Base-by-base conservation (phyloP, 1,140 invertebrate genomes). In the Archivesica marissinica region DNA sequence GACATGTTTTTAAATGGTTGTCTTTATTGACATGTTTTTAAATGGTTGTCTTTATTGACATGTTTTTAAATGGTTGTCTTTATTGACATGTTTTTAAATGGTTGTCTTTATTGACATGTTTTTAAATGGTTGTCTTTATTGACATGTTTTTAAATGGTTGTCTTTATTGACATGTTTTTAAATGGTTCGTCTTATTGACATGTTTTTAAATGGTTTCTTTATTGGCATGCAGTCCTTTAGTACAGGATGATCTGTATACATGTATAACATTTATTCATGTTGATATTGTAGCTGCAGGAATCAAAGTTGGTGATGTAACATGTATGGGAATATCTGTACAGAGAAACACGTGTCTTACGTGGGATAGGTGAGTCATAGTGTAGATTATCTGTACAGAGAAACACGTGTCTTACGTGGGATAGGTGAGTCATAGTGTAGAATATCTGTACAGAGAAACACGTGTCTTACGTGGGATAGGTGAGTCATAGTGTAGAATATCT, bases 321-420 rank as follows among this genome's bases (percentile, higher is more conserved):
- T 96, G 96, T 61, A 94, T 99, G 85, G 98, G 97, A 1, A 97
- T 99, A 88, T 97, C 97, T 0, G 97, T 97, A 0, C 97, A 98
- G 94, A 95, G 98, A 84, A 95, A 96, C 56, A 97, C 97, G 30
- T 98, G 99, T 92, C 95, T 97, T 0, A 98, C 97, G 20, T 99
- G 98, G 98, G 96, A 98, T 89, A 94, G 91, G 94, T 94, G 87
- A 85, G 20, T 4, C 3, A 4, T 54, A 3, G 4, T n/a, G 4
- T 11, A n/a, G 23, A 4, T 54, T 9, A 54, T n/a, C 17, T 23
- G 3, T 54, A 9, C 17, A 9, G 17, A 9, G 17, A 9, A 44
- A 9, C 7, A 44, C 41, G 17, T 44, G 41, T 7, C 7, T 44
- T 0, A 98, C 97, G n/a, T 99, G 98, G 98, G 96, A 97, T 89